Percentiles rank a stretch among this genome's conserved stretches.
Evolutionary conservation across 2,113 vertebrate species (phyloP).

Genomic region (Petaurus breviceps): DNA sequence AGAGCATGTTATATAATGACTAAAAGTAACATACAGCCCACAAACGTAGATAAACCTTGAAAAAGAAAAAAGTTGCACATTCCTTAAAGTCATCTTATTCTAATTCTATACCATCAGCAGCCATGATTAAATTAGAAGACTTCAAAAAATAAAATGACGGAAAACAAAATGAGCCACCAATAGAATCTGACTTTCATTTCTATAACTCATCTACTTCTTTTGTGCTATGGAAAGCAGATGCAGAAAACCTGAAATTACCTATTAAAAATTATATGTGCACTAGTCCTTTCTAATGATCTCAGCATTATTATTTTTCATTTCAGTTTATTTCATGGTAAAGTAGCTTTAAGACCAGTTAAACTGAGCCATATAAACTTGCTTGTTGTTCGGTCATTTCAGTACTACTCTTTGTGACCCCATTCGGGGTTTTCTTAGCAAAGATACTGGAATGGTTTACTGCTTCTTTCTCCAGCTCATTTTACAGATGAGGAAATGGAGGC

Average conservation of each 20-base stretch:
- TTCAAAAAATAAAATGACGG: constrained; percentile 13
- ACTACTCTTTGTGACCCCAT: background rate
- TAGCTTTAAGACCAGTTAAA: background rate
- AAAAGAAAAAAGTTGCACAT: background rate
- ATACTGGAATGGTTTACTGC: no score
- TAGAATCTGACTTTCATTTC: background rate
- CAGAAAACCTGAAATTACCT: background rate
- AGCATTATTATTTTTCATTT: background rate
- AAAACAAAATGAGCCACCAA: background rate
- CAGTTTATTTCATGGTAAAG: background rate
- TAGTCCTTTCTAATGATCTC: no score
- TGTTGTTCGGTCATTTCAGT: background rate
- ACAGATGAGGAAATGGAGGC: no score
- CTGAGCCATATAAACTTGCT: background rate
- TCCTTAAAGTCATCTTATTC: background rate
- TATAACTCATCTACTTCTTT: background rate
- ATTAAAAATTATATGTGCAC: background rate
- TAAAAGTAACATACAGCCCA: background rate
- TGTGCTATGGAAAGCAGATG: background rate
- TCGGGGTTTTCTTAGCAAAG: no score
- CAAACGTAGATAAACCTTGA: accelerated
- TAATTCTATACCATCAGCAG: background rate
- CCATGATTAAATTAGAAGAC: background rate
- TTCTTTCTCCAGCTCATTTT: no score
- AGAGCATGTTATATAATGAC: background rate